These are phyloP conservation scores for Scortum barcoo DNA, from an alignment of 2,113 vertebrate genomes.

Conservation along the genomic window DNA sequence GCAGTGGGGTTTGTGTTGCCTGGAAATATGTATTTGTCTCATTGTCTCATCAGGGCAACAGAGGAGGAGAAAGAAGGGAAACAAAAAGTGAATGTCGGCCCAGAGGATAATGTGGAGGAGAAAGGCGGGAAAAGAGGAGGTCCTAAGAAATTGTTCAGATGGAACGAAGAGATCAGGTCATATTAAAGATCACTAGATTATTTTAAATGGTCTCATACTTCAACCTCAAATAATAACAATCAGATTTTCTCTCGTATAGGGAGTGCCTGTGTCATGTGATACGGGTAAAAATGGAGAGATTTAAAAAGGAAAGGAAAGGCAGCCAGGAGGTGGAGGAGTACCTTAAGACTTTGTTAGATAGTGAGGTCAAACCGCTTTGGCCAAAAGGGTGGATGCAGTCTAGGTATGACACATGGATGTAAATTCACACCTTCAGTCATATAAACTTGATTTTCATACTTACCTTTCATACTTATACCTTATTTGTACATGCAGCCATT, in stretches of 20 bases:
- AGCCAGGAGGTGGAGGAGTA: slow-evolving; percentile 89
- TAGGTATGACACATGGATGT: slow-evolving; percentile 80
- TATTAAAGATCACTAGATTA: neutral
- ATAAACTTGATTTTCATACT: neutral
- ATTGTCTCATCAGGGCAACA: slow-evolving; percentile 81
- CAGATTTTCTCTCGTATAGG: slow-evolving; percentile 72
- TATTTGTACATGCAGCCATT: neutral
- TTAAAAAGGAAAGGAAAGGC: slow-evolving; percentile 84
- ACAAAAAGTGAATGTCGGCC: slow-evolving; percentile 82
- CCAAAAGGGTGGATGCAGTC: slow-evolving; percentile 98
- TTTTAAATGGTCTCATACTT: neutral
- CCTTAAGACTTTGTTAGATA: slow-evolving; percentile 91
- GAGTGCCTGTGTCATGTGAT: slow-evolving; percentile 89
- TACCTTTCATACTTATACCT: neutral
- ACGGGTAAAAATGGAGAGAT: slow-evolving; percentile 87
- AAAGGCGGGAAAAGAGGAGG: slow-evolving; percentile 86
- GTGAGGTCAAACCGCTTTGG: slow-evolving; percentile 94
- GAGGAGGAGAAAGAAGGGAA: slow-evolving; percentile 91
- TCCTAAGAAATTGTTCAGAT: slow-evolving; percentile 94
- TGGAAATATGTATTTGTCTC: neutral
- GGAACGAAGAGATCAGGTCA: slow-evolving; percentile 95
- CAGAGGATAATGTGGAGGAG: slow-evolving; percentile 89
- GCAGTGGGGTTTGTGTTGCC: neutral
- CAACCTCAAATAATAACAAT: neutral
- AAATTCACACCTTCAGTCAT: neutral